Base-by-base conservation (phyloP, 2,113 vertebrate species). In the Murina feae region DNA sequence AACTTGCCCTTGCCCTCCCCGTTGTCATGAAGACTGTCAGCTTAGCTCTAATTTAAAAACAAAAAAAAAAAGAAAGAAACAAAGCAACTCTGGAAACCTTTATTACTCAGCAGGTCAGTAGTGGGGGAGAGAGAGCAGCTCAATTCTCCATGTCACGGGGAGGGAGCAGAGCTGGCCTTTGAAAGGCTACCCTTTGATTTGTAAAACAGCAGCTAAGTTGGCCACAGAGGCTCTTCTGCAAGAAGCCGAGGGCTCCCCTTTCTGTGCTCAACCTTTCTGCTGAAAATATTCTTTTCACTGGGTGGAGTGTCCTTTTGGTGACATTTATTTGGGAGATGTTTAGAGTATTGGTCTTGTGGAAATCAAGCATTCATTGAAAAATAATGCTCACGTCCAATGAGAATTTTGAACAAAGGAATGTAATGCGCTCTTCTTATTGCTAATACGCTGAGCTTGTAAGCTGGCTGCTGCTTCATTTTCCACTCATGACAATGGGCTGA, bases 131-230 rank as follows among this genome's bases (percentile, higher is more conserved):
- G 39, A 63, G 71, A 82, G 89, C 85, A 49, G 93, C 72, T 49
- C 75, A 20, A 16, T 93, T 93, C 93, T 78, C 86, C 55, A 65
- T 42, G 60, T 94, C 91, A 18, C 5, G 2, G 89, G 65, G 95
- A 84, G 85, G 60, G 66, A 47, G 39, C 65, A 28, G 55, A 1
- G 78, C 94, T 28, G 86, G 60, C 86, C 49, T 47, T 18, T 78
- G 85, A 96, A 96, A 96, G 91, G 69, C 89, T 39, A 51, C 76
- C 91, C 94, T 96, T 93, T 94, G 94, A 96, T 89, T 96, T 94
- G 82, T 91, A 94, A 96, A 95, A 89, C 80, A 96, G 94, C 90
- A 83, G 80, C 94, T 30, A 30, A 74, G 49, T 87, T 84, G 94
- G 93, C 89, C 30, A 3, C 8, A 2, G 30, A 90, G 53, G 9